Conservation (phyloP, 2,797 vertebrate genomes). For the Antrozous pallidus region DNA sequence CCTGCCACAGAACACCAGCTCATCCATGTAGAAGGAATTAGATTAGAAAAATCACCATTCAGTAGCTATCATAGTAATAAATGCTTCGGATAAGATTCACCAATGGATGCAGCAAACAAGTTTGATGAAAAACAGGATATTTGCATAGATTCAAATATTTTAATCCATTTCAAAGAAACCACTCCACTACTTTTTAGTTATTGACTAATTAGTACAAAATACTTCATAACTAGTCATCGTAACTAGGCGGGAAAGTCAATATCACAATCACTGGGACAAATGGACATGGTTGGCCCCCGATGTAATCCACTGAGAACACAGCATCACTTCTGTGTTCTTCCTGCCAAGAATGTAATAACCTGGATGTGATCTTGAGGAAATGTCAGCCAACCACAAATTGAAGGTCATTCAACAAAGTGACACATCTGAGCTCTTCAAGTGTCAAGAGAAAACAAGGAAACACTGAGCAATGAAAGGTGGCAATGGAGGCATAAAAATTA, state of each 20-base stretch:
- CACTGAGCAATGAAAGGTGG: neutral
- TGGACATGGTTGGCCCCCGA: rapidly evolving
- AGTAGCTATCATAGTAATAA: neutral
- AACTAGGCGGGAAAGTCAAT: too few species aligned
- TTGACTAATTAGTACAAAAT: neutral
- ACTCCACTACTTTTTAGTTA: neutral
- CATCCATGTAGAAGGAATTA: neutral
- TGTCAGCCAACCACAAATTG: neutral
- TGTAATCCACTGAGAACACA: neutral
- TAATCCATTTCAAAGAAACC: neutral
- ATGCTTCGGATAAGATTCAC: neutral
- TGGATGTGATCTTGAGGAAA: neutral
- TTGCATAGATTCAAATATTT: neutral
- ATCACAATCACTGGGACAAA: too few species aligned
- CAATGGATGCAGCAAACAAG: neutral
- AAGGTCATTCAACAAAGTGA: neutral
- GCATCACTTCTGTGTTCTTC: neutral
- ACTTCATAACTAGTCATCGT: neutral
- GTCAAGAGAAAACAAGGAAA: neutral
- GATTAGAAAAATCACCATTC: neutral
- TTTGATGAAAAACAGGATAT: neutral
- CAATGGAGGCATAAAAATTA: neutral
- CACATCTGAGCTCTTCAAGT: neutral
- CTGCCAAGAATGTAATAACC: neutral
- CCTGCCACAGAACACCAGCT: neutral